These are phyloP conservation scores for Platypus cylindrus DNA, from an alignment of 2,888 invertebrate genomes.

Conservation along the genomic window DNA sequence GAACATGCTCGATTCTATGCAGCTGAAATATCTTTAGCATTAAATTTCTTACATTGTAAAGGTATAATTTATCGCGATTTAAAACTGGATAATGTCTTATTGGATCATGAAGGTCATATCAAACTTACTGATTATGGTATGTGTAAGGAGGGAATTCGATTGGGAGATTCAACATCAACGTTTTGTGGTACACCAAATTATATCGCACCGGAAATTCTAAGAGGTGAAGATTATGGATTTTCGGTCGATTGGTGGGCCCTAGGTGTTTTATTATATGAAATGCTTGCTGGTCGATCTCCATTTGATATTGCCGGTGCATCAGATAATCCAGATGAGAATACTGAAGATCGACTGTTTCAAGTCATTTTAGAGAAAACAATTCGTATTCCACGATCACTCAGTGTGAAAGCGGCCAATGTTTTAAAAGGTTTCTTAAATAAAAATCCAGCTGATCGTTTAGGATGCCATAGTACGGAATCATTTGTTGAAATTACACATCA, in stretches of 20 bases:
- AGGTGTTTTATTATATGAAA: constrained; percentile 95
- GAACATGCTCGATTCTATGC: constrained; percentile 98
- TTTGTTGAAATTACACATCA: constrained; percentile 92
- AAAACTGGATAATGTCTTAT: constrained; percentile 91
- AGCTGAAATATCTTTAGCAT: constrained; percentile 96
- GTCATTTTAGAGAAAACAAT: constrained; percentile 98
- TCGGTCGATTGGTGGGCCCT: constrained; percentile 99
- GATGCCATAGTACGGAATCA: constrained; percentile 81
- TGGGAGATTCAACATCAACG: constrained; percentile 92
- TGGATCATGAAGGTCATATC: constrained; percentile 98
- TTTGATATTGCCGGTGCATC: constrained; percentile 97
- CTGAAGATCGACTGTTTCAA: constrained; percentile 94
- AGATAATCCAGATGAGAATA: constrained; percentile 96
- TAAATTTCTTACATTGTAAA: constrained; percentile 95
- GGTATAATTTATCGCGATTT: constrained; percentile 97
- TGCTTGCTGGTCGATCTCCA: constrained; percentile 96
- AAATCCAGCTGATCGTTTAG: constrained; percentile 89
- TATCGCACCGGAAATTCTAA: constrained; percentile 97
- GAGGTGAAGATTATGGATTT: constrained; percentile 83
- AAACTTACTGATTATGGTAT: constrained; percentile 98
- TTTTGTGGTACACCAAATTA: constrained; percentile 98
- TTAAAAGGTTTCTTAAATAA: constrained; percentile 98
- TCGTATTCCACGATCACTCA: constrained; percentile 92
- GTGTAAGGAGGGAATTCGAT: constrained; percentile 95
- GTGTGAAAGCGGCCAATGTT: constrained; percentile 93